Conservation (phyloP, 2,888 invertebrate genomes). For the Pediacus dermestoides region DNA sequence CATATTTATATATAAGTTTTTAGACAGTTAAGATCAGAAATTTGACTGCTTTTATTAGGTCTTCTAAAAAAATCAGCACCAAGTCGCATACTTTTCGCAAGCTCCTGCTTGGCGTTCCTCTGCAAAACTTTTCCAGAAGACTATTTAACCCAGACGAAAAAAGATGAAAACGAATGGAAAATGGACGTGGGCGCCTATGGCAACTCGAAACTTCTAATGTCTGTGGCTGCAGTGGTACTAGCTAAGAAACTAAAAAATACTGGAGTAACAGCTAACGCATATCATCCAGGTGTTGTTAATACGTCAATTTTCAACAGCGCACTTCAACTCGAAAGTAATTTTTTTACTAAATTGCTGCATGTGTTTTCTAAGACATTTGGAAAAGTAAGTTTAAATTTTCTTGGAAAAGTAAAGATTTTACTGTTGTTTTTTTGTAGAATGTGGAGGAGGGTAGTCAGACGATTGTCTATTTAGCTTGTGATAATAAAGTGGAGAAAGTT, state of each 20-base stretch:
- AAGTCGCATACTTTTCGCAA: conserved; percentile 14
- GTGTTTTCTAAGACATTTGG: no score
- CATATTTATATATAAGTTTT: conserved; percentile 4
- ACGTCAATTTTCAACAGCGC: conserved; percentile 7
- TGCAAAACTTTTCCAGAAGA: not conserved
- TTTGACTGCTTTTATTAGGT: no score
- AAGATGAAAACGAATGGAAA: not conserved
- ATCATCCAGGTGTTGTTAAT: conserved; percentile 11
- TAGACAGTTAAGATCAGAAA: conserved; percentile 9
- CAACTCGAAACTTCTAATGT: conserved; percentile 10
- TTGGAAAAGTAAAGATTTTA: no score
- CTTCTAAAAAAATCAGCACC: conserved; percentile 12
- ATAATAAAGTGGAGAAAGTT: conserved; percentile 68
- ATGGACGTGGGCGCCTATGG: conserved; percentile 4
- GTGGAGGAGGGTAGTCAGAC: conserved; percentile 88
- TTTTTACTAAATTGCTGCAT: no score
- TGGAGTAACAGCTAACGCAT: conserved; percentile 16
- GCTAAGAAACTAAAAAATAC: conserved; percentile 15
- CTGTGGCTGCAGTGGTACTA: conserved; percentile 12
- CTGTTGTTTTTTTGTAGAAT: no score
- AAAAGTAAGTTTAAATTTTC: no score
- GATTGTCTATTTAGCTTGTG: conserved; percentile 70
- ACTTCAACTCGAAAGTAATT: no score
- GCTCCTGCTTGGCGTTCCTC: conserved; percentile 10
- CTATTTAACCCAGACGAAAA: not conserved